Evolutionary conservation across 2,888 invertebrate species (phyloP), one percentile per base, ranked within the genome.

Genomic region (Tillus elongatus): DNA sequence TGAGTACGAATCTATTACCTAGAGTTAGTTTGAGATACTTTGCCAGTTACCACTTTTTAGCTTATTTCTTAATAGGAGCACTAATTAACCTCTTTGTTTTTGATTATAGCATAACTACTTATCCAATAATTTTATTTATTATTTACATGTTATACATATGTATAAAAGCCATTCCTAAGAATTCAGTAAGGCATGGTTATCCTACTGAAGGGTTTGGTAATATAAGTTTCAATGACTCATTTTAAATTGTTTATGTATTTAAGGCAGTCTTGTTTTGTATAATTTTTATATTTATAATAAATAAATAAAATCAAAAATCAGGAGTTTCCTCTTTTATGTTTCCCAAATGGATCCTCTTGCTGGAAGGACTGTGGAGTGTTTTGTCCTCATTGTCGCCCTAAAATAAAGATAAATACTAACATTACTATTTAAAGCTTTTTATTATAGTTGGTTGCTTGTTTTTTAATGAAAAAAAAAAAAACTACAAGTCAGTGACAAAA

Each of bases 1-100:
- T 72, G 8, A 67, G 71, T 30, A 68, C 69, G 41, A 66, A 72
- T 13, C 62, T 86, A 30, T 80, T 82, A 0, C 75, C 85, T 1
- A 66, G 85, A 33, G 50, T 85, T 4, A 79, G 79, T 31, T 61
- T 87, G 31, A 70, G 88, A 27, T 64, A 70, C 33, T 66, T 82
- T 10, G 85, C 82, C 3, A 77, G 75, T 33, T 74, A 81, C 47
- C 68, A 70, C 26, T 73, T 75, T 36, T 56, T 80, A 15, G 52
- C 69, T 1, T 74, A 73, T 64, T 50, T 79, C 15, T 55, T 61
- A 2, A 36, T 77, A 0, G 73, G 77, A 2, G 69, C 70, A 34
- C 44, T 74, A 4, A 27, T 74, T 2, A 67, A 70, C 26, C 72
- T 69, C 63, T 47, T 72, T 19, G 6, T 19, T 28, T 66, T 73